Percentiles rank a stretch among this genome's conserved stretches.
phyloP scores from a whole-genome alignment of 2,797 vertebrate species.

The Malacoraja senta region DNA sequence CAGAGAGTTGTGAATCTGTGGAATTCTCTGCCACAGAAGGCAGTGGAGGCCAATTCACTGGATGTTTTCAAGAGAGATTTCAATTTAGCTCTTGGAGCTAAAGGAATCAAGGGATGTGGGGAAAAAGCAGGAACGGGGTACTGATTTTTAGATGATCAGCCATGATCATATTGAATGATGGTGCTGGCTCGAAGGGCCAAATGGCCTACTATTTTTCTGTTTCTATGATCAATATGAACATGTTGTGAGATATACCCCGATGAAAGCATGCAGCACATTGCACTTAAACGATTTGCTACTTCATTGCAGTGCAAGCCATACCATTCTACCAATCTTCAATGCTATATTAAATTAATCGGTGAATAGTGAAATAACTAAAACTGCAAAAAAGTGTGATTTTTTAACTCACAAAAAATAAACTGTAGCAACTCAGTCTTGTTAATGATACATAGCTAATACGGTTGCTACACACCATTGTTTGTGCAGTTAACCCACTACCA shows the following conservation, averaged over 20 bases:
- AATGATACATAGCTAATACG: neutral
- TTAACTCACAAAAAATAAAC: neutral
- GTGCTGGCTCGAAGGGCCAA: too few relatives aligned
- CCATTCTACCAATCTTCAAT: neutral
- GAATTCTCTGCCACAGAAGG: too few relatives aligned
- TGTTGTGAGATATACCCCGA: neutral
- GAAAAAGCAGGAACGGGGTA: too few relatives aligned
- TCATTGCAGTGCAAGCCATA: constrained; percentile 22
- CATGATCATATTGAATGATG: too few relatives aligned
- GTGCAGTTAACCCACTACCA: neutral
- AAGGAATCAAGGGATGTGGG: too few relatives aligned
- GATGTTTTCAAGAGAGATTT: too few relatives aligned
- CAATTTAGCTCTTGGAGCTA: too few relatives aligned
- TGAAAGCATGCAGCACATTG: neutral
- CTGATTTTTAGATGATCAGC: too few relatives aligned
- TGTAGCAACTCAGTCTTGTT: neutral
- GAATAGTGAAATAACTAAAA: constrained; percentile 10
- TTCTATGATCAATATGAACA: neutral
- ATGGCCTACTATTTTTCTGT: too few relatives aligned
- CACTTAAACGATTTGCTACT: neutral
- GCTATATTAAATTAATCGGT: neutral
- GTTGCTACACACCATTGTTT: neutral
- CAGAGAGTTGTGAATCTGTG: too few relatives aligned
- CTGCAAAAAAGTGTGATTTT: neutral
- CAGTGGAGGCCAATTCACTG: too few relatives aligned